Conservation (phyloP, 2,113 vertebrate genomes). For the Planiliza haematocheilus region DNA sequence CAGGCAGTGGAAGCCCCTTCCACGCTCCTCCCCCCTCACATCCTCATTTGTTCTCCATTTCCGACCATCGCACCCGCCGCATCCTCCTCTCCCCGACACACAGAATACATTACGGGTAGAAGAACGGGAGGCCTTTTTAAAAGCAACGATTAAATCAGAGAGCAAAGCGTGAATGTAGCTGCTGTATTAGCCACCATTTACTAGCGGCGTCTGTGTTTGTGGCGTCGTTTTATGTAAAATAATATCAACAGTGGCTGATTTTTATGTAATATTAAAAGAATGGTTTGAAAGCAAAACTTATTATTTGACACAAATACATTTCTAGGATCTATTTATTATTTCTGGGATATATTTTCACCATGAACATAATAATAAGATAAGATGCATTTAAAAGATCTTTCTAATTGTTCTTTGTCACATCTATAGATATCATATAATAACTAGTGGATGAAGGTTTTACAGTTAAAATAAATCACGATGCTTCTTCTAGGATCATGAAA, state of each 20-base stretch:
- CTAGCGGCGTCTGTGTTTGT: neutral
- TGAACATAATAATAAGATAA: too few relatives aligned
- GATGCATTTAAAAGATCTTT: too few relatives aligned
- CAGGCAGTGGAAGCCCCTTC: constrained; percentile 81
- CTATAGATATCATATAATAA: too few relatives aligned
- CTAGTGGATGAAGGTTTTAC: too few relatives aligned
- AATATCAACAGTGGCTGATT: too few relatives aligned
- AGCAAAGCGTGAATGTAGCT: neutral
- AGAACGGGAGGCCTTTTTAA: constrained; percentile 37
- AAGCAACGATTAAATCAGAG: constrained; percentile 15
- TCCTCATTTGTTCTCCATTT: constrained; percentile 64
- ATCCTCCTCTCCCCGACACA: constrained; percentile 32
- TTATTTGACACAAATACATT: too few relatives aligned
- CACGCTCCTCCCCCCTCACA: constrained; percentile 46
- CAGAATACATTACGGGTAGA: constrained; percentile 37
- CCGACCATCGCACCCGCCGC: constrained; percentile 34
- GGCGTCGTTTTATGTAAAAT: too few relatives aligned
- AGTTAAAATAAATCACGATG: too few relatives aligned
- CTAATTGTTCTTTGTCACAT: too few relatives aligned
- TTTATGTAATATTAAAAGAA: neutral
- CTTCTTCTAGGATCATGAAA: too few relatives aligned
- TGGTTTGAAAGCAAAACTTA: neutral
- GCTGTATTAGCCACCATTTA: neutral
- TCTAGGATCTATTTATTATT: too few relatives aligned
- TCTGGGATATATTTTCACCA: too few relatives aligned